Base-by-base conservation (phyloP, 2,797 vertebrate species). In the Chelmon rostratus region DNA sequence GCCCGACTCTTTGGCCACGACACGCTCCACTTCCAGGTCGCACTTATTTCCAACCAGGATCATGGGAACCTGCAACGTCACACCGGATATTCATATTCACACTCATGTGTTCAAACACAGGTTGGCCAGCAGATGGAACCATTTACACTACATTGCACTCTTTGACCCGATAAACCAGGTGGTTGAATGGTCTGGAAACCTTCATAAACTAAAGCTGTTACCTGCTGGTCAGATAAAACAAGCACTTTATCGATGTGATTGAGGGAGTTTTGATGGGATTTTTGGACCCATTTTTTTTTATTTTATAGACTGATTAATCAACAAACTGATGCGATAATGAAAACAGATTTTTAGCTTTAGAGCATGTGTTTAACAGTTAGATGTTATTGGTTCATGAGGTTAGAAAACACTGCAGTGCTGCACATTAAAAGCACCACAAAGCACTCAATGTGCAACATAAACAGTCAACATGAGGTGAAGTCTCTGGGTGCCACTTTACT, bases 1-100 rank as follows among this genome's bases (percentile, higher is more conserved):
- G 57, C 98, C 98, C 84, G 98, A 98, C 90, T 99, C 98, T 90
- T 98, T 98, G 91, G 97, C 98, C 46, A 99, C 98, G 50, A 99
- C 98, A 3, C 98, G 96, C 74, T 99, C 98, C 85, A 98, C 97
- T 94, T 99, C 98, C 96, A 99, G 95, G 92, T 99, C 98, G 81
- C 98, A 99, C 93, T 99, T 99, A 89, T 99, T 99, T 73, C 98
- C 98, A 79, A 99, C 98, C 94, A 99, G 95, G 93, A 98, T 98
- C 98, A 99, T 99, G 19, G 98, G 98, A 91, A 99, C 98, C 98
- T 99, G 90, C 23, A 31, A 11, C 9, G 1, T 5, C 18, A 56
- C 3, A 10, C 3, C 2, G 2, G 38, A 16, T 1, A 44, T 3
- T 54, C 12, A 62, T 53, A 44, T 2, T 25, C 37, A 13, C 18